Evolutionary conservation across 1,140 invertebrate genomes (phyloP).

Genomic region (Drosophila subobscura): DNA sequence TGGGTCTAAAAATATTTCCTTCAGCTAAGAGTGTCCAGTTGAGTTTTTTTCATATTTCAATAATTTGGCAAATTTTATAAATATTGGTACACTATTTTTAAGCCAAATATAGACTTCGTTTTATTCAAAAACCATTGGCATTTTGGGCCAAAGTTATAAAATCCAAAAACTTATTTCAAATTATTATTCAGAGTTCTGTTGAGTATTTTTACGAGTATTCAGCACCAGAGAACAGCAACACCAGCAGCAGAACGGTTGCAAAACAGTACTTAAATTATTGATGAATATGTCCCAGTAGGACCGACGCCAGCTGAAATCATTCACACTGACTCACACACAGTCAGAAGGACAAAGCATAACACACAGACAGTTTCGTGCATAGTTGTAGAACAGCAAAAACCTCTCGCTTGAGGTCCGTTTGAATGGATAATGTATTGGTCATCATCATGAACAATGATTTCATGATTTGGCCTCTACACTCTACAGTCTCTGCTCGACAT

Average conservation of each 20-base stretch:
- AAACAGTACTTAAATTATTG: constrained; percentile 75
- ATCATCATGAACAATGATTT: constrained; percentile 80
- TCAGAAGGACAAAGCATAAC: constrained; percentile 21
- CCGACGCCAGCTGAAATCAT: constrained; percentile 71
- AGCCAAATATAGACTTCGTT: too few relatives aligned
- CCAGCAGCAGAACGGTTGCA: constrained; percentile 21
- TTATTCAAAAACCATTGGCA: too few relatives aligned
- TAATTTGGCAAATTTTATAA: too few relatives aligned
- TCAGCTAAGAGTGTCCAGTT: too few relatives aligned
- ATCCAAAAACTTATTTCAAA: too few relatives aligned
- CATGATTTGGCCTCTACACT: constrained; percentile 60
- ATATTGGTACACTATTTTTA: too few relatives aligned
- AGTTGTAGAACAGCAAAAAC: constrained; percentile 35
- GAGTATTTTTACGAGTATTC: too few relatives aligned
- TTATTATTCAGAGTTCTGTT: too few relatives aligned
- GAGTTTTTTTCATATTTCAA: too few relatives aligned
- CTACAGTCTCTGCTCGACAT: constrained; percentile 4
- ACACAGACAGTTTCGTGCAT: constrained; percentile 26
- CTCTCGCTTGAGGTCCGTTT: constrained; percentile 62
- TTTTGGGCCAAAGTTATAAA: too few relatives aligned
- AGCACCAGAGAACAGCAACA: too few relatives aligned
- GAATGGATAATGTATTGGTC: constrained; percentile 78
- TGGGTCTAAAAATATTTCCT: too few relatives aligned
- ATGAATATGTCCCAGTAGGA: constrained; percentile 72
- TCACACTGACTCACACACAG: constrained; percentile 46